Base-by-base conservation (phyloP, 1,140 invertebrate species). In the Gonioctena quinquepunctata region DNA sequence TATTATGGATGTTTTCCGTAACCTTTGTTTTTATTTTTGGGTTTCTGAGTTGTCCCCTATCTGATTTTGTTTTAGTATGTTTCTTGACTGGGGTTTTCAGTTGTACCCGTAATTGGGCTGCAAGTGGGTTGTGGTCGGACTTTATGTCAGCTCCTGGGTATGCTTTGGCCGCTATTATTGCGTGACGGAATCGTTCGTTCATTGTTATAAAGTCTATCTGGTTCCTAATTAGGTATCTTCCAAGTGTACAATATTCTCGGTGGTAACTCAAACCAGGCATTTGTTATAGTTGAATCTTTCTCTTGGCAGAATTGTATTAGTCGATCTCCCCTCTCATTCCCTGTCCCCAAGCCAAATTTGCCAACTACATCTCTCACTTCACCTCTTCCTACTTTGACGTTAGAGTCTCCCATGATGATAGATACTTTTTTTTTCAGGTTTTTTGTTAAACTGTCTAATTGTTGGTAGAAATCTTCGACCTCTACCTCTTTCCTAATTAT, bases 221-320 rank as follows among this genome's bases (percentile, higher is more conserved):
- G 69, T 81, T 83, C 57, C 78, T 56, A 6, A 79, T 66, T 6
- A 79, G 82, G 80, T 21, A 77, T 81, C 28, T 75, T 82, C 79
- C 80, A 83, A 8, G 81, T 83, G 50, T 80, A 82, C 25, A 82
- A 50, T 33, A 77, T 66, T 56, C 79, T 65, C 13, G 71, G 70
- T 18, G 73, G 80, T 59, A 80, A 33, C 60, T 81, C 73, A 63
- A 78, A 82, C 27, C 66, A 77, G 3, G 78, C 81, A 50, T 83
- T 82, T 25, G 59, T 68, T 33, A 80, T 71, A 6, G 70, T 60
- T 19, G 81, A 50, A 8, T 79, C 66, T 13, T 79, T 25, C 49
- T 80, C 73, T 75, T 77, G 68, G 52, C 76, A 82, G 66, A 81
- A 82, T 57, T 82, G 52, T 22, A 77, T 56, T 19, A 80, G 42